These are phyloP conservation scores for Portevinia maculata DNA, from an alignment of 2,888 invertebrate species.

Conservation along the genomic window DNA sequence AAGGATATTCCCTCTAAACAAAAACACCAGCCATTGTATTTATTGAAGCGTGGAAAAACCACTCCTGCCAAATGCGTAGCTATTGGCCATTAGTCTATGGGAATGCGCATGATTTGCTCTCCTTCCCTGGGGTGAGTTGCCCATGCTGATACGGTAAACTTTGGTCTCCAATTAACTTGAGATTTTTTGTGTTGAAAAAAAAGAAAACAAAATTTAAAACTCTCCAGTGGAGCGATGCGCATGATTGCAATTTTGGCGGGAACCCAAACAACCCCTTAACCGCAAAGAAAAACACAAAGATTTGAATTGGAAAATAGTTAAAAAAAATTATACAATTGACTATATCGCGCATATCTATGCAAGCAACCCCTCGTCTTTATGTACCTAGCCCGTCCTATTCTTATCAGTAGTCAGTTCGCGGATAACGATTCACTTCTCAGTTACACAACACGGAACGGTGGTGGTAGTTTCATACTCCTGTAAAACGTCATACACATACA, in stretches of 20 bases:
- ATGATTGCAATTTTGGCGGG: conserved; percentile 66
- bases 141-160: background rate
- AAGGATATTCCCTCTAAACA: conserved; percentile 72
- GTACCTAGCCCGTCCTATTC: conserved; percentile 18
- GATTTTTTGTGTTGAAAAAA: background rate
- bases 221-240: conserved; percentile 54
- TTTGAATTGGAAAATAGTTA: conserved; percentile 19
- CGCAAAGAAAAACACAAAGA: background rate
- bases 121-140: conserved; percentile 47
- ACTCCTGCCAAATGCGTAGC: conserved; percentile 73
- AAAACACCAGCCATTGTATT: conserved; percentile 74
- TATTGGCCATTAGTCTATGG: conserved; percentile 67
- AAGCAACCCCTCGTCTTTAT: background rate
- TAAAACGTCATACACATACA: conserved; percentile 23
- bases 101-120: conserved; percentile 63
- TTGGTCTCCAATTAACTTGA: conserved; percentile 57
- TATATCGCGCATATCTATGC: conserved; percentile 41
- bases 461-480: conserved; percentile 29
- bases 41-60: conserved; percentile 73
- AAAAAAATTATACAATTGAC: conserved; percentile 6
- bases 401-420: conserved; percentile 34
- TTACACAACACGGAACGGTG: conserved; percentile 23
- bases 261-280: conserved; percentile 3
- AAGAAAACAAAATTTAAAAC: conserved; percentile 44
- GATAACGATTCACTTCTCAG: conserved; percentile 38